phyloP scores from a whole-genome alignment of 2,888 invertebrate species.

The Lottia gigantea region DNA sequence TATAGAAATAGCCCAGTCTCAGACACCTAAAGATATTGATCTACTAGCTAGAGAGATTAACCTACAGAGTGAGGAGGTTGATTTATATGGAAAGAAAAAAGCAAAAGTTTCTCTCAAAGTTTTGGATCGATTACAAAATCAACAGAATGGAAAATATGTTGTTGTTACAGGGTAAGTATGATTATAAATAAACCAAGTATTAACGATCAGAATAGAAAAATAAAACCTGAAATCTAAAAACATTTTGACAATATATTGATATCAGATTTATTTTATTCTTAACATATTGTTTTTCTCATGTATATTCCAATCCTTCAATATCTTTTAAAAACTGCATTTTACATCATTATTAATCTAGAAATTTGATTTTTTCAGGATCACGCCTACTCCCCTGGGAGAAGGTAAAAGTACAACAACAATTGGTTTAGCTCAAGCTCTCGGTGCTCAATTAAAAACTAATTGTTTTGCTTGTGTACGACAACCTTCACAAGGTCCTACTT shows the following conservation, averaged over 20 bases:
- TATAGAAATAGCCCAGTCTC: constrained; percentile 88
- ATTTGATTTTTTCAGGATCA: constrained; percentile 77
- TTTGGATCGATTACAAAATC: constrained; percentile 78
- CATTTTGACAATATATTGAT: background rate
- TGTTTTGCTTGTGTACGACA: constrained; percentile 94
- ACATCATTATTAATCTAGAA: too few relatives aligned
- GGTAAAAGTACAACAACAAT: constrained; percentile 97
- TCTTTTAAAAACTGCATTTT: too few relatives aligned
- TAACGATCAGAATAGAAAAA: too few relatives aligned
- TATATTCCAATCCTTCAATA: background rate
- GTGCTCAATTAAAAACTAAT: constrained; percentile 85
- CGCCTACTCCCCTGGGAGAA: constrained; percentile 98
- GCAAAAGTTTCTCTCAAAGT: constrained; percentile 90
- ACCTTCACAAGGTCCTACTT: constrained; percentile 98
- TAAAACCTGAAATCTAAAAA: too few relatives aligned
- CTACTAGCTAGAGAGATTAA: constrained; percentile 87
- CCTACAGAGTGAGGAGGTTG: constrained; percentile 82
- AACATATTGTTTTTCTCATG: background rate
- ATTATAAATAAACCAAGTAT: too few relatives aligned
- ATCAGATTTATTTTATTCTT: too few relatives aligned
- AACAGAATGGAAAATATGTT: constrained; percentile 87
- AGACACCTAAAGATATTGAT: constrained; percentile 85
- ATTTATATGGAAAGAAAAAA: constrained; percentile 91
- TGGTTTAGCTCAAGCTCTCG: constrained; percentile 91
- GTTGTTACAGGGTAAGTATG: constrained; percentile 88